Evolutionary conservation across 2,113 vertebrate species (phyloP).

Genomic region (Euleptes europaea): DNA sequence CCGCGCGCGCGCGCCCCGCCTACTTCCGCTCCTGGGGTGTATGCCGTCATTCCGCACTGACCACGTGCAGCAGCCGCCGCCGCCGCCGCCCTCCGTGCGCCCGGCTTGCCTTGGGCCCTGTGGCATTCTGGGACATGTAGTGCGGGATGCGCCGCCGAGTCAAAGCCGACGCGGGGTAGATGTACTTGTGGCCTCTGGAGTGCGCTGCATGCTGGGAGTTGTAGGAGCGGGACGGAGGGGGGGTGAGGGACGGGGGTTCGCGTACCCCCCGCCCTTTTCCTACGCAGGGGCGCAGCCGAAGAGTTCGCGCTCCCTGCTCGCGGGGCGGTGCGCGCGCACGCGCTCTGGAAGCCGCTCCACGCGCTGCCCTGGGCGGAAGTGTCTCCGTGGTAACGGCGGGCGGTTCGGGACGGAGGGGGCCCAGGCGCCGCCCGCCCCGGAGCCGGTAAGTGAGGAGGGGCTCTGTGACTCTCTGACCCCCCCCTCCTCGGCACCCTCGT

Average conservation of each 20-base stretch:
- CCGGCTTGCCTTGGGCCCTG: neutral
- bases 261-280: neutral
- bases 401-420: slow-evolving; percentile 5
- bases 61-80: too few relatives aligned
- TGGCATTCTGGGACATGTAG: slow-evolving; percentile 12
- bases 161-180: neutral
- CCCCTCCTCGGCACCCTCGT: too few relatives aligned
- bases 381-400: slow-evolving; percentile 20
- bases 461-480: too few relatives aligned
- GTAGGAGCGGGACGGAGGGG: neutral
- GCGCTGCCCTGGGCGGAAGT: slow-evolving; percentile 14
- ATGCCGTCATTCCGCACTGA: neutral
- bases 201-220: neutral
- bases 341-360: neutral
- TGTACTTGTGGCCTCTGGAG: neutral
- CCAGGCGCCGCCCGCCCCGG: neutral
- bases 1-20: neutral
- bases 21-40: neutral
- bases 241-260: neutral
- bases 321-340: neutral
- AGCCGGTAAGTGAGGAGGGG: slow-evolving; percentile 11
- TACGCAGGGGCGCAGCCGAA: neutral
- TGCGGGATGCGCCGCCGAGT: neutral
- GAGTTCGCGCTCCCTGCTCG: neutral
- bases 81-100: too few relatives aligned